A percentile compares a stretch with the other conserved stretches of the same genome.
phyloP scores from a whole-genome alignment of 2,888 invertebrate genomes.

The Drosophila imparisetae region DNA sequence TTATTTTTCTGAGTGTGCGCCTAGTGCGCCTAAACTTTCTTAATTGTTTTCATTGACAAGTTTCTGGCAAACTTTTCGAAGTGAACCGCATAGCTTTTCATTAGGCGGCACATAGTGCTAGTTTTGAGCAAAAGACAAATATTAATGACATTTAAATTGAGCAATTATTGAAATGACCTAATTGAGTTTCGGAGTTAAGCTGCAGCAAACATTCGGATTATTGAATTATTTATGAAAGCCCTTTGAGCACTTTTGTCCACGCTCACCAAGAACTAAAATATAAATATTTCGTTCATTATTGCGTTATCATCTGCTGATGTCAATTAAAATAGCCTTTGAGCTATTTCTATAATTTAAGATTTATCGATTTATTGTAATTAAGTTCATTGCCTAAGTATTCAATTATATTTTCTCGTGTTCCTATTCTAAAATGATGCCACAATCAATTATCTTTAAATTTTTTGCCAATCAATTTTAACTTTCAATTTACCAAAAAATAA shows the following conservation, averaged over 20 bases:
- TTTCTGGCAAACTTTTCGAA: constrained; percentile 16
- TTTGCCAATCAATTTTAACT: neutral
- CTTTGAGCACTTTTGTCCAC: neutral
- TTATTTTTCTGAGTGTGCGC: constrained; percentile 21
- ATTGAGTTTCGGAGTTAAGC: constrained; percentile 46
- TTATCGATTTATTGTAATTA: neutral
- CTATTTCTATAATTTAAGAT: neutral
- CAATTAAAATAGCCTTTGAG: neutral
- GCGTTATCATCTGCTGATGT: neutral
- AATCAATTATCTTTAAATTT: neutral
- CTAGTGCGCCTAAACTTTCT: constrained; percentile 61
- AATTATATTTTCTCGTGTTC: neutral
- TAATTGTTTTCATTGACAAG: constrained; percentile 71
- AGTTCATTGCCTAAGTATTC: neutral
- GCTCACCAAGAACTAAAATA: neutral
- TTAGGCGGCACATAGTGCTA: constrained; percentile 33
- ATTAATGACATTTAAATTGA: constrained; percentile 52
- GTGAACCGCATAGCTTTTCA: constrained; percentile 31
- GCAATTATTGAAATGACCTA: constrained; percentile 25
- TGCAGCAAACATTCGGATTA: constrained; percentile 43
- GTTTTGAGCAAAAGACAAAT: constrained; percentile 49
- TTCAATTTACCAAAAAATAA: neutral
- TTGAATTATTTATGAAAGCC: constrained; percentile 14
- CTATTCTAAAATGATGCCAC: neutral
- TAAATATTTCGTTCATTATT: neutral